phyloP scores from a whole-genome alignment of 53 echinoderm and acorn worm species.

The Holothuria scabra region DNA sequence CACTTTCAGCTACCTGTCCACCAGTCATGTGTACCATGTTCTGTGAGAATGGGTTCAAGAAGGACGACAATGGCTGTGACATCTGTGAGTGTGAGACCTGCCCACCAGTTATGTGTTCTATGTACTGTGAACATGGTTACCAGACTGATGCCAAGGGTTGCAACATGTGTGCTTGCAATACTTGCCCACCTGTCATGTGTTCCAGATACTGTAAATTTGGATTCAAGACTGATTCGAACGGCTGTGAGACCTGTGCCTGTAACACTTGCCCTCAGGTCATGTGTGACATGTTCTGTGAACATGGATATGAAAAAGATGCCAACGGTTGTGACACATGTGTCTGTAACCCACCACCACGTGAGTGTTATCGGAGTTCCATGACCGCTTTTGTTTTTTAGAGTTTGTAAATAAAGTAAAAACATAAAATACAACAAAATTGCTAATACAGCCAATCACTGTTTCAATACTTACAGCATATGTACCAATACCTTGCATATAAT shows the following conservation, averaged over 20 bases:
- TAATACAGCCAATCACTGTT: too few relatives aligned
- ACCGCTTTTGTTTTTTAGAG: too few relatives aligned
- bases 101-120: conserved; percentile 19
- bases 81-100: conserved; percentile 58
- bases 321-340: conserved; percentile 60
- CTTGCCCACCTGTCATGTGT: conserved; percentile 49
- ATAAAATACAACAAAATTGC: too few relatives aligned
- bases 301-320: conserved; percentile 52
- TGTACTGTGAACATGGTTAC: conserved; percentile 37
- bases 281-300: conserved; percentile 49
- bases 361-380: background rate
- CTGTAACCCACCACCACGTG: conserved; percentile 68
- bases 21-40: conserved; percentile 55
- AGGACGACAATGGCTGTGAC: conserved; percentile 63
- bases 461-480: too few relatives aligned
- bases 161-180: conserved; percentile 58
- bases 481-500: too few relatives aligned
- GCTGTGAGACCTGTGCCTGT: conserved; percentile 63
- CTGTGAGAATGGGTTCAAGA: conserved; percentile 65
- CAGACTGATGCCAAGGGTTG: conserved; percentile 49
- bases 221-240: conserved; percentile 47
- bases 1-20: conserved; percentile 1
- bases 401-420: too few relatives aligned
- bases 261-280: conserved; percentile 41
- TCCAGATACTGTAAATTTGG: conserved; percentile 52